Evolutionary conservation across 2,888 invertebrate genomes (phyloP).

Genomic region (Oscheius sp.): DNA sequence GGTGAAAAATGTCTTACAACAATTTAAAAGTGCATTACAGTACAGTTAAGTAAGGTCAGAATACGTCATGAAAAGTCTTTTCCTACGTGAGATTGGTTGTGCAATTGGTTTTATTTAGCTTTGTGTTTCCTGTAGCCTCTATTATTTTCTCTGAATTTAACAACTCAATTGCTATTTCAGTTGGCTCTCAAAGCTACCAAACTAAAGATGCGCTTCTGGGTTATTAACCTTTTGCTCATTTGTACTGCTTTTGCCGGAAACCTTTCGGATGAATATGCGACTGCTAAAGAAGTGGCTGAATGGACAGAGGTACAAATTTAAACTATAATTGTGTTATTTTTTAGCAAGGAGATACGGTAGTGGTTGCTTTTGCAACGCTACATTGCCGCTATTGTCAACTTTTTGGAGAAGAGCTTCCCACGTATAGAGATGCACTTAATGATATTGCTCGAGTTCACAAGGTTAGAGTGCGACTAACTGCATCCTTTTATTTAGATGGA

Average conservation of each 20-base stretch:
- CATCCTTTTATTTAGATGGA: constrained; percentile 13
- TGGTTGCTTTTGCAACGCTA: constrained; percentile 15
- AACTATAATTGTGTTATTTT: not conserved
- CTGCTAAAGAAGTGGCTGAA: not conserved
- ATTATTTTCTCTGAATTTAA: too few species aligned
- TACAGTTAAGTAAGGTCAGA: too few species aligned
- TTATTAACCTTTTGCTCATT: not conserved
- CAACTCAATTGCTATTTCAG: too few species aligned
- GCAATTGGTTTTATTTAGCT: not conserved
- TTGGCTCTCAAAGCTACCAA: too few species aligned
- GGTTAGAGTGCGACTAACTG: not conserved
- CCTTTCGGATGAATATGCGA: constrained; percentile 1
- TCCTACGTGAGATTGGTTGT: too few species aligned
- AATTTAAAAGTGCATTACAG: too few species aligned
- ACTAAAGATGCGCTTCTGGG: constrained; percentile 8
- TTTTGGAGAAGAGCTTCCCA: constrained; percentile 1
- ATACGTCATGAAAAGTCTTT: too few species aligned
- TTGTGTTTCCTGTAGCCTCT: too few species aligned
- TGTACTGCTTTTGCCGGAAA: constrained; percentile 1
- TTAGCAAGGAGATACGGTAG: constrained; percentile 22
- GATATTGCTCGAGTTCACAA: constrained; percentile 5
- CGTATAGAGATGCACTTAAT: not conserved
- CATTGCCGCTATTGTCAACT: constrained; percentile 22
- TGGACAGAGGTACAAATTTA: not conserved
- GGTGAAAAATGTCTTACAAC: too few species aligned